Evolutionary conservation across 1,140 invertebrate species (phyloP), one percentile per base, ranked within the genome.

Genomic region (Cyrtorhinus lividipennis): DNA sequence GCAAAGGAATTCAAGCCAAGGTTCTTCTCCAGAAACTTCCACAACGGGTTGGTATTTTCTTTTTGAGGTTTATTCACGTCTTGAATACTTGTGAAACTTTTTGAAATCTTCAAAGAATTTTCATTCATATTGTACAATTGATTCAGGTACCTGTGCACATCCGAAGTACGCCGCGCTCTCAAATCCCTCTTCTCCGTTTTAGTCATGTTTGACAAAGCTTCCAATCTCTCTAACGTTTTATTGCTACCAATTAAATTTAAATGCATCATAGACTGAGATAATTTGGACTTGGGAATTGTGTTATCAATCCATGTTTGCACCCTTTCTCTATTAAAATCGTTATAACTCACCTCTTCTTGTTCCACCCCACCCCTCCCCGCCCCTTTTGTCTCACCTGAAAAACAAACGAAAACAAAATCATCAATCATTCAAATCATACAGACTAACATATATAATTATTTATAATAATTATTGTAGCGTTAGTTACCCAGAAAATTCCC

Each of bases 321-420:
- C 61, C 66, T 48, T 24, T 68, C 61, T 61, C 67, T 53, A 48
- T 25, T 61, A 30, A 69, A 59, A 62, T 70, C 67, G 2, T 59
- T 66, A 48, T 68, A 65, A 64, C 63, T 65, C 62, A 71, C 71
- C 57, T 75, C 71, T 66, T 77, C 77, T 58, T 75, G 75, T 61
- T 76, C 76, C 69, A 78, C 76, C 67, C 78, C 76, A 65, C 78
- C 77, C 26, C 74, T 72, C 62, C 73, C 74, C 38, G 72, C 72
- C 62, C 76, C 74, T 60, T 73, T 69, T 20, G 13, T 5, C 15
- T 59, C 45, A 64, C 27, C 62, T 65, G 38, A 24, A 65, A 65
- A 15, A 56, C 24, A 61, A 18, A 61, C n/a, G n/a, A n/a, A n/a
- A n/a, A n/a, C n/a, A n/a, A n/a, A n/a, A n/a, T n/a, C n/a, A n/a